phyloP scores from a whole-genome alignment of 1,140 invertebrate genomes.

The Ceratina japonica region DNA sequence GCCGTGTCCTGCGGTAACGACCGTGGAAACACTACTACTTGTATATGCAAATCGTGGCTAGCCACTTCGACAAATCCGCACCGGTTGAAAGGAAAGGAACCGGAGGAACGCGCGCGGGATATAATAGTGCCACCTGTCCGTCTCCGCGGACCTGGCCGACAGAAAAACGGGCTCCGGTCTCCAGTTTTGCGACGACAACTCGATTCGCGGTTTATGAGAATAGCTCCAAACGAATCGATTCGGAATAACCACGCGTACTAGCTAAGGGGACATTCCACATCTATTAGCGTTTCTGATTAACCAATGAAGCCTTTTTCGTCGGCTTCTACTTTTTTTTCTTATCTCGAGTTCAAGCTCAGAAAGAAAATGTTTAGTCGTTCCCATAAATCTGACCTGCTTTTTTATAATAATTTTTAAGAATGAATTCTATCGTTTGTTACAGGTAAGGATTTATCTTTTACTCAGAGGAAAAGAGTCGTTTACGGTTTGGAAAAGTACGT shows the following conservation, averaged over 20 bases:
- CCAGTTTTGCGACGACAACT: neutral
- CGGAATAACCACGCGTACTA: neutral
- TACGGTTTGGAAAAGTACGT: neutral
- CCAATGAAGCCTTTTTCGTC: constrained; percentile 6
- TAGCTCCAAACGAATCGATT: constrained; percentile 1
- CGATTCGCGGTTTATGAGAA: constrained; percentile 8
- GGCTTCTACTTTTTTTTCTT: neutral
- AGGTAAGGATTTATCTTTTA: constrained; percentile 10
- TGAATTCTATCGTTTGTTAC: neutral
- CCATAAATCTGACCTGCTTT: neutral
- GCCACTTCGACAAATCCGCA: constrained; percentile 49
- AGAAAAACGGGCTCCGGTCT: neutral
- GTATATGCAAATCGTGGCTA: constrained; percentile 54
- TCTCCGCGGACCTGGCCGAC: constrained; percentile 16
- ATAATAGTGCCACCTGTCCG: constrained; percentile 43
- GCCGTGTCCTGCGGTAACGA: constrained; percentile 34
- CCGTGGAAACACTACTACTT: constrained; percentile 59
- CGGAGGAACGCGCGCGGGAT: constrained; percentile 2
- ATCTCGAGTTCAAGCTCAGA: neutral
- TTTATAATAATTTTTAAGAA: no score
- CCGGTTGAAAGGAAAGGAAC: constrained; percentile 45
- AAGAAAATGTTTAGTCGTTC: neutral
- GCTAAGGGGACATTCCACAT: neutral
- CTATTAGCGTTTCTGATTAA: neutral
- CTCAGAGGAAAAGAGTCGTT: neutral